phyloP scores from a whole-genome alignment of 2,888 invertebrate genomes.

The Ornithoptera alexandrae region DNA sequence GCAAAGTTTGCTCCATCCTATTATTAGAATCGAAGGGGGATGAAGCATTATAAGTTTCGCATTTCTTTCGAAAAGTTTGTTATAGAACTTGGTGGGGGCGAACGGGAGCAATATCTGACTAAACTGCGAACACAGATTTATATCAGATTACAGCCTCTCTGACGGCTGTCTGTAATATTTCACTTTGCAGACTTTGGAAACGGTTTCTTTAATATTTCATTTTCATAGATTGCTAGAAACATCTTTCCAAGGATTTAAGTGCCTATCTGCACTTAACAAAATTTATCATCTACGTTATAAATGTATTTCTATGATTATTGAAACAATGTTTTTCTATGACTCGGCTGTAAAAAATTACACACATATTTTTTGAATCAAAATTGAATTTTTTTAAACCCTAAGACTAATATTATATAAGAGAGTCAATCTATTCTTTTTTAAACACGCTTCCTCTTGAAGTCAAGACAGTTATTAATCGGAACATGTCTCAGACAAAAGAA shows the following conservation, averaged over 20 bases:
- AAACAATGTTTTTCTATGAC: no score
- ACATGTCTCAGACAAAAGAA: no score
- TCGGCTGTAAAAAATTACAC: no score
- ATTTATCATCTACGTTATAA: no score
- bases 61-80: slow-evolving; percentile 61
- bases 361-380: no score
- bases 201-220: slow-evolving; percentile 39
- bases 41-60: slow-evolving; percentile 69
- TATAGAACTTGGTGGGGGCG: slow-evolving; percentile 48
- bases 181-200: slow-evolving; percentile 50
- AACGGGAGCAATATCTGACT: slow-evolving; percentile 59
- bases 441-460: no score
- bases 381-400: no score
- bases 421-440: no score
- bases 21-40: slow-evolving; percentile 59
- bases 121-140: slow-evolving; percentile 69
- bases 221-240: slow-evolving; percentile 28
- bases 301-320: no score
- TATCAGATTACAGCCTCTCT: slow-evolving; percentile 63
- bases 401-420: no score
- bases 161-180: slow-evolving; percentile 59
- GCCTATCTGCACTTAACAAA: background rate
- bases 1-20: slow-evolving; percentile 54
- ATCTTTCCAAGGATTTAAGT: slow-evolving; percentile 11
- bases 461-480: no score